Evolutionary conservation across 2,113 vertebrate genomes (phyloP).

Genomic region (Ciconia boyciana): DNA sequence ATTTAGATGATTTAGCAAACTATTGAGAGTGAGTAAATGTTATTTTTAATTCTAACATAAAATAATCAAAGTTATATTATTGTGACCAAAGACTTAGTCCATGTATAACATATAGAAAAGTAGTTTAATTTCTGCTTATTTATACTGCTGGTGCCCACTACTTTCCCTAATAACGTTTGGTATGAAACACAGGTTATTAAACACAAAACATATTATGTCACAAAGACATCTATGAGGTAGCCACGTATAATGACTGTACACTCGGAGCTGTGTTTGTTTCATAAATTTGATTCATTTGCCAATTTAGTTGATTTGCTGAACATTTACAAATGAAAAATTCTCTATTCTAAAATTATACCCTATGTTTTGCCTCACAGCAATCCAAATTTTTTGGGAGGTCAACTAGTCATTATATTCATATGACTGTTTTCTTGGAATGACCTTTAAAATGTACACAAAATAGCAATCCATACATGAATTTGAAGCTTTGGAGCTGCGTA

Average conservation of each 20-base stretch:
- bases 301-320: neutral
- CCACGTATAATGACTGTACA: neutral
- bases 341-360: neutral
- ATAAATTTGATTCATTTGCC: neutral
- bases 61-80: neutral
- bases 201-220: neutral
- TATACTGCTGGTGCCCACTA: neutral
- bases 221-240: neutral
- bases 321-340: neutral
- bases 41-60: neutral
- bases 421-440: neutral
- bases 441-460: neutral
- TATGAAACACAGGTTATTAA: neutral
- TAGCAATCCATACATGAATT: neutral
- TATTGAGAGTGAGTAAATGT: neutral
- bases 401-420: neutral
- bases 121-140: neutral
- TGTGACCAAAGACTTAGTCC: neutral
- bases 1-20: neutral
- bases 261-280: neutral
- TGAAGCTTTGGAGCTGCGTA: neutral
- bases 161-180: neutral
- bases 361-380: neutral
- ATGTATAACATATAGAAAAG: neutral
- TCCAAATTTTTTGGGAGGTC: neutral